These are phyloP conservation scores for Tricholauxania praeusta DNA, from an alignment of 2,888 invertebrate genomes.

Conservation along the genomic window DNA sequence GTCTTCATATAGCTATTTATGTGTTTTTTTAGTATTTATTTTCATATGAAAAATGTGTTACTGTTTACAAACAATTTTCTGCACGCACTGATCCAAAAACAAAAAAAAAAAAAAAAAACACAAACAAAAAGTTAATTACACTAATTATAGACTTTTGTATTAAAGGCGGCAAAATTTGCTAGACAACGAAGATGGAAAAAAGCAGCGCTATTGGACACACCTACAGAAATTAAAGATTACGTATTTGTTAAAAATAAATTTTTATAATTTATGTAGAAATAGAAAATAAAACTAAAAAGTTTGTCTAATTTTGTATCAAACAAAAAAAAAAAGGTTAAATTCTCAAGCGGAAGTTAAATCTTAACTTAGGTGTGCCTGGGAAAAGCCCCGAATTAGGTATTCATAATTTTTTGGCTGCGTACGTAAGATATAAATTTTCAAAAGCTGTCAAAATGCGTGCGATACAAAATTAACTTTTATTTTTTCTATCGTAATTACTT, in stretches of 20 bases:
- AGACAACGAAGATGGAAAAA: constrained; percentile 2
- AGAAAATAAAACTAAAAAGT: no score
- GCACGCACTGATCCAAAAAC: constrained; percentile 63
- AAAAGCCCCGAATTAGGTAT: no score
- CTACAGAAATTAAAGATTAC: neutral
- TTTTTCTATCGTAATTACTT: neutral
- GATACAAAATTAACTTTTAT: neutral
- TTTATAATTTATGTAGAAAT: no score
- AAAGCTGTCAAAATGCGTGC: neutral
- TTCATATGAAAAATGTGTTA: constrained; percentile 6
- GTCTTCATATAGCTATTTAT: neutral
- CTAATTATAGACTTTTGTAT: constrained; percentile 42
- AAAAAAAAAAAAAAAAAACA: constrained; percentile 33
- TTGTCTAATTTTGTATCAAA: no score
- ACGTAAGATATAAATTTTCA: neutral
- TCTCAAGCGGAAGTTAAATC: no score
- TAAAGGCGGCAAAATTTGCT: constrained; percentile 14
- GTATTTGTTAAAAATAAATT: no score
- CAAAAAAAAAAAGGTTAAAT: no score
- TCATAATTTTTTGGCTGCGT: no score
- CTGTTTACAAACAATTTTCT: constrained; percentile 59
- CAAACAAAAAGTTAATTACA: constrained; percentile 44
- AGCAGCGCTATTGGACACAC: neutral
- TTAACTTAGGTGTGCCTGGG: no score
- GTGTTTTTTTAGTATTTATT: neutral